Evolutionary conservation across 2,888 invertebrate species (phyloP), one percentile per base, ranked within the genome.

Genomic region (Hedychridium roseum): DNA sequence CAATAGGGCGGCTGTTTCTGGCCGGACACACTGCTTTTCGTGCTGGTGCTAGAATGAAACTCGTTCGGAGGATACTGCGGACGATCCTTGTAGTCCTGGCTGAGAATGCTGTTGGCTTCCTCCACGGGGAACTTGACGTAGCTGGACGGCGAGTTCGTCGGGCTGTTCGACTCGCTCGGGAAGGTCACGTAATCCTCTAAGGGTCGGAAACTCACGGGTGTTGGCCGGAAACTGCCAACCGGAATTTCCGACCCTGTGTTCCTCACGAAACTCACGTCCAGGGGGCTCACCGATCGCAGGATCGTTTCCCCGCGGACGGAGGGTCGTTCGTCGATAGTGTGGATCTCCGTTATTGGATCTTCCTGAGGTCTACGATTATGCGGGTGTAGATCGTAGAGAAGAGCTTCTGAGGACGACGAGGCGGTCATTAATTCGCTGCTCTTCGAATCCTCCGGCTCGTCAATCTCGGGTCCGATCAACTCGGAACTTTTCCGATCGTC

Each of bases 81-180:
- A n/a, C 63, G 59, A 3, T 72, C 66, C 39, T 76, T 76, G 42
- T 69, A 70, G 14, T 54, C 62, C 9, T 55, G 57, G 14, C 53
- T 62, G 46, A 74, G 73, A 43, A 76, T 74, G 43, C 76, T 76
- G 56, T 78, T 78, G 1, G 68, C 70, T 9, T 74, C 71, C 15
- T 71, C 71, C 3, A 69, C 68, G 0, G 74, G 74, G 32, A 76
- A 74, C 7, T 65, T 67, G 2, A 74, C 68, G 44, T 52, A 65
- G 9, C 54, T 49, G 2, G 53, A 43, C n/a, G n/a, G n/a, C n/a
- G n/a, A n/a, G n/a, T n/a, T n/a, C n/a, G n/a, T n/a, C n/a, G n/a
- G n/a, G n/a, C n/a, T n/a, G n/a, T n/a, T n/a, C n/a, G n/a, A n/a
- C n/a, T 60, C 42, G 7, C 28, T 57, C 14, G 70, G 66, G 38